phyloP scores from a whole-genome alignment of 2,113 vertebrate species.

The Channa argus region DNA sequence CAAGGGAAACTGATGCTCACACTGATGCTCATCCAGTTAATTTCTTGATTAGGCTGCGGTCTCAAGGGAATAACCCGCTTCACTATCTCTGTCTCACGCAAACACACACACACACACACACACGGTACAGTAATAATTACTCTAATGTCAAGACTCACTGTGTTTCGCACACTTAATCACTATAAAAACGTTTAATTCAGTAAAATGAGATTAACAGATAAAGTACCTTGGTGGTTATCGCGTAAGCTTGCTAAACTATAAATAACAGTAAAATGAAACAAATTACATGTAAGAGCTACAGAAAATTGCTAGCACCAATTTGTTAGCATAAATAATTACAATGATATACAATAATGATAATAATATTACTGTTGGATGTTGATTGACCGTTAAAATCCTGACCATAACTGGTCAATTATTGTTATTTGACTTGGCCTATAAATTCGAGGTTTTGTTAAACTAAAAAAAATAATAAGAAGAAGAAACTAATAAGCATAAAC shows the following conservation, averaged over 20 bases:
- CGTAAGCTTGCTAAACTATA: constrained; percentile 6
- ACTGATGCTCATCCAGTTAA: constrained; percentile 41
- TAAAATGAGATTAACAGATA: constrained; percentile 38
- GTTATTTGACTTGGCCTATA: neutral
- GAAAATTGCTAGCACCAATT: neutral
- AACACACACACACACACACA: neutral
- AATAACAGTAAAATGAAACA: constrained; percentile 18
- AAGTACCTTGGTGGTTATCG: neutral
- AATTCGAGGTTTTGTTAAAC: neutral
- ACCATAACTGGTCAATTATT: too few relatives aligned
- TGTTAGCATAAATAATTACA: neutral
- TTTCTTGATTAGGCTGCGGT: constrained; percentile 62
- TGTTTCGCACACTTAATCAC: constrained; percentile 66
- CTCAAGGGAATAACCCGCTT: constrained; percentile 41
- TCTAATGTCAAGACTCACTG: constrained; percentile 58
- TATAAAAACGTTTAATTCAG: constrained; percentile 70
- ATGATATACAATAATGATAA: neutral
- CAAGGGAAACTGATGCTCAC: constrained; percentile 16
- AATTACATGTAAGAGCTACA: constrained; percentile 1
- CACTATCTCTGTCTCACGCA: neutral
- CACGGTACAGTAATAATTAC: constrained; percentile 66
- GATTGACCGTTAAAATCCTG: too few relatives aligned
- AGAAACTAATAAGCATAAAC: too few relatives aligned
- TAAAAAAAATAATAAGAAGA: too few relatives aligned
- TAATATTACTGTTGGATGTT: neutral